Base-by-base conservation (phyloP, 2,797 vertebrate genomes). In the Coranthus polyacanthus region DNA sequence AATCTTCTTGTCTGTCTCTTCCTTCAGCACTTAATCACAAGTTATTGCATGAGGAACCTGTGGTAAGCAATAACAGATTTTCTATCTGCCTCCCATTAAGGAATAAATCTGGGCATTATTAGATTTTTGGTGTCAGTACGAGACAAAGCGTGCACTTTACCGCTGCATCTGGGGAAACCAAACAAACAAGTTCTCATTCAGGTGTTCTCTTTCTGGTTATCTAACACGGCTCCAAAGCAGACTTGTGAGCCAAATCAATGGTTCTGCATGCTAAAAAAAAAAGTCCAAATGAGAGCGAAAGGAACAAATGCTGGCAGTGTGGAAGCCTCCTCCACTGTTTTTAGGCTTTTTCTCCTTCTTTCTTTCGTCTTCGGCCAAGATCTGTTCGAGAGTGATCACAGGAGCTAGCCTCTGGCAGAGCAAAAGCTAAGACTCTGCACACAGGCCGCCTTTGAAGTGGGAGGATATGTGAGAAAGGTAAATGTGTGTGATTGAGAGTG, bases 171-270 rank as follows among this genome's bases (percentile, higher is more conserved):
- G 60, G 69, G 59, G 62, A 75, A 78, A 77, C 39, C 20, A 20
- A 51, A 54, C 0, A 0, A 68, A 89, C 83, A 89, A 89, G 69
- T 76, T 59, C 43, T 74, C 77, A 81, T 91, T 90, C 75, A 89
- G 64, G 72, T 55, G 20, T 17, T 49, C 37, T 72, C 47, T 76
- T 24, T 69, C 29, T 1, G 12, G 50, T 80, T 81, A 86, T 84
- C 80, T 74, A 52, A 91, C 65, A 26, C 15, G 5, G 71, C 56
- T 83, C 70, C 65, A 57, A 55, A 67, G 64, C 42, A 46, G 68
- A 68, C 54, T 57, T 46, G n/a, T 65, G 78, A 73, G 79, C 83
- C n/a, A 24, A 51, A 68, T 36, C 46, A 46, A 37, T 49, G 20
- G 26, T 53, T 42, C 59, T 60, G 32, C 66, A 53, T 56, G 74